Conservation (phyloP, 2,888 invertebrate species). For the Artemia sinica region DNA sequence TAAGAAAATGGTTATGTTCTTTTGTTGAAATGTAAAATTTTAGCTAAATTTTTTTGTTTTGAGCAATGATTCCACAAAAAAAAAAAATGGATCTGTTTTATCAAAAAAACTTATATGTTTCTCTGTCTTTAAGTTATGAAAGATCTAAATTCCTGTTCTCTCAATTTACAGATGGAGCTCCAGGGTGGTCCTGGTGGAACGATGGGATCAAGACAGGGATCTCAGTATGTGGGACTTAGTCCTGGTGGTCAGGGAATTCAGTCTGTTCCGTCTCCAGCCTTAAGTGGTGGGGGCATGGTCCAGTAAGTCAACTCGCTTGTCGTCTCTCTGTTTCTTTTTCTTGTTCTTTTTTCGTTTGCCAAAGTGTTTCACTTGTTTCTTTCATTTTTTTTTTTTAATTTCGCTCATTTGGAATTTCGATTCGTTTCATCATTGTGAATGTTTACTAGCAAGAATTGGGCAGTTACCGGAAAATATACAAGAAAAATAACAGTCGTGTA, state of each 20-base stretch:
- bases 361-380: too few species aligned
- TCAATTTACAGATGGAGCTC: constrained; percentile 18
- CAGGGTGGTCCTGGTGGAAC: constrained; percentile 12
- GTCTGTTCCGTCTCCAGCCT: constrained; percentile 15
- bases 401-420: too few species aligned
- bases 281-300: constrained; percentile 14
- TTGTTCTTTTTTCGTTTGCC: neutral
- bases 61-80: neutral
- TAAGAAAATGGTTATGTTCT: too few species aligned
- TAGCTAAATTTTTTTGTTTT: too few species aligned
- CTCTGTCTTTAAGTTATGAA: constrained; percentile 10
- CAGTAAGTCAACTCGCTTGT: constrained; percentile 13
- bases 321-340: constrained; percentile 10
- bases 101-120: constrained; percentile 34
- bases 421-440: too few species aligned
- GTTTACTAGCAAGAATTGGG: too few species aligned
- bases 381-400: too few species aligned
- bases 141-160: neutral
- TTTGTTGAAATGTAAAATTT: too few species aligned
- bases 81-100: constrained; percentile 35
- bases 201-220: constrained; percentile 18
- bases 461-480: too few species aligned
- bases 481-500: too few species aligned
- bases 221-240: constrained; percentile 16
- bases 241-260: constrained; percentile 16